Base-by-base conservation (phyloP, 92 coral and sea anemone species). In the Palythoa caribaeorum region DNA sequence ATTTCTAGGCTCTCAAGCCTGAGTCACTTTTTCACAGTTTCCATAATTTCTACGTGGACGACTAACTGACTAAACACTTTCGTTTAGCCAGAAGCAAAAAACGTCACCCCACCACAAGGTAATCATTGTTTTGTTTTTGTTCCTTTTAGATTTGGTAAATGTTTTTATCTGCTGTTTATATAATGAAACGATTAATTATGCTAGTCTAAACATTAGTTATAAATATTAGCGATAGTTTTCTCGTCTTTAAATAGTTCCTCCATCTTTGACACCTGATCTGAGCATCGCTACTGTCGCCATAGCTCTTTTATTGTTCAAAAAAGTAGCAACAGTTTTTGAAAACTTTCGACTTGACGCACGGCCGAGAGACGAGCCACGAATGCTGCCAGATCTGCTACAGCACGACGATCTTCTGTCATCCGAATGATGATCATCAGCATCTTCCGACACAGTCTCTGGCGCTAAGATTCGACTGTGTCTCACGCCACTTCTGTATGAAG, bases 331-430 rank as follows among this genome's bases (percentile, higher is more conserved):
- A 0, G 94, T 89, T 79, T 88, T 87, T 13, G 94, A 88, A 75
- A 91, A 89, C 59, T 89, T 83, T 60, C 89, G 85, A 83, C 78
- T 84, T 38, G 91, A 47, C 40, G 83, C 39, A 4, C 83, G 57
- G 20, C 73, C 76, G 19, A 51, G 86, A 9, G 87, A 51, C 11
- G 88, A 71, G 28, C 37, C 87, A 59, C 88, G 85, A 55, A 68
- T 80, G 83, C 86, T 77, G 38, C 92, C 86, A 81, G 92, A 48
- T 62, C 84, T 72, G 65, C 96, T 95, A n/a, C 92, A 86, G 57
- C 93, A 89, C 28, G 98, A 93, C 8, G 87, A 95, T 16, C 92
- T 89, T 55, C 94, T 91, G 16, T 90, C 93, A 15, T 93, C 94
- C 57, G 94, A 84, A 15, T 73, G 93, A 37, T 51, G 38, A 44